phyloP scores from a whole-genome alignment of 2,113 vertebrate genomes.

The Tichodroma muraria region DNA sequence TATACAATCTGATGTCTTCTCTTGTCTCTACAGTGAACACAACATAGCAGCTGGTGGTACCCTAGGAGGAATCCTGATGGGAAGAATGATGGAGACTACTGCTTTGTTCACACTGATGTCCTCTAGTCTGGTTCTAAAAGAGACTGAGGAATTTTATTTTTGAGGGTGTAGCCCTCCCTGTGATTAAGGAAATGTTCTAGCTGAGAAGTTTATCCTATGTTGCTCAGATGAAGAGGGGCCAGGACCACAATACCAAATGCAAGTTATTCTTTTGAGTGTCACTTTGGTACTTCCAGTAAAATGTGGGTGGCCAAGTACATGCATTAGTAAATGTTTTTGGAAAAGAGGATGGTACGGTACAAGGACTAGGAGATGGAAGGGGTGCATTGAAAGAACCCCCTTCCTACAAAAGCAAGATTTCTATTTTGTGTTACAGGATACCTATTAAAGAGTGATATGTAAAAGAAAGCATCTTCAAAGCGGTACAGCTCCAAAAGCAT shows the following conservation, averaged over 20 bases:
- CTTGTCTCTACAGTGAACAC: constrained; percentile 64
- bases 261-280: neutral
- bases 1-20: constrained; percentile 12
- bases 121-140: constrained; percentile 1
- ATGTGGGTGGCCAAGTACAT: neutral
- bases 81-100: neutral
- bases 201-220: neutral
- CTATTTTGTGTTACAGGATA: neutral
- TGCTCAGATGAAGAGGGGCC: neutral
- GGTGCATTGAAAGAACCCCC: neutral
- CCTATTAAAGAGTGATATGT: neutral
- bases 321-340: neutral
- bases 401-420: neutral
- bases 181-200: neutral
- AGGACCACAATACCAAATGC: neutral
- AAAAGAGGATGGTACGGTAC: neutral
- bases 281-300: neutral
- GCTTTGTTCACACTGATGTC: neutral
- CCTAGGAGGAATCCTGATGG: neutral
- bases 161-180: neutral
- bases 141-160: neutral
- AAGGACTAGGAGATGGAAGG: neutral
- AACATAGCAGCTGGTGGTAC: neutral
- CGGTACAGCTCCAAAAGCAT: constrained; percentile 1
- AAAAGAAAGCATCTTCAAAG: constrained; percentile 6